These are phyloP conservation scores for Notodonta dromedarius DNA, from an alignment of 2,888 invertebrate genomes.

Conservation along the genomic window DNA sequence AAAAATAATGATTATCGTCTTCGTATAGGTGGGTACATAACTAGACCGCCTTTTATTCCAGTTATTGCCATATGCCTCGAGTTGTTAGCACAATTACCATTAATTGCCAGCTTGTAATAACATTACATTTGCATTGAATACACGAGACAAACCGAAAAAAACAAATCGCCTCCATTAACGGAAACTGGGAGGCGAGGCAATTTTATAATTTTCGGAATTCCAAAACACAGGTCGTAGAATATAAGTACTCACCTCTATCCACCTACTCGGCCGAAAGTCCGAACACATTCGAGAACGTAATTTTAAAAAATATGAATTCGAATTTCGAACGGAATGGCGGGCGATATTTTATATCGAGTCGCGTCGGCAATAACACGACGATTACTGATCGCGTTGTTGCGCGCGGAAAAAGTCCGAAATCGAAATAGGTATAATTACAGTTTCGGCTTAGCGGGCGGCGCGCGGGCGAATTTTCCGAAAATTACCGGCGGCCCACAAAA, in stretches of 20 bases:
- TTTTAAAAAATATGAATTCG: conserved; percentile 12
- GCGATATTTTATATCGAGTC: conserved; percentile 23
- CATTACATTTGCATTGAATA: conserved; percentile 6
- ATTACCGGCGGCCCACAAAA: conserved; percentile 63
- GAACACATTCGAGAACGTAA: conserved; percentile 4
- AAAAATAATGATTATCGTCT: too few relatives aligned
- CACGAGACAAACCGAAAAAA: background rate
- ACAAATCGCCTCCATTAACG: conserved; percentile 2
- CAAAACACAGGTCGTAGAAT: conserved; percentile 4
- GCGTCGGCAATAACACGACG: conserved; percentile 32
- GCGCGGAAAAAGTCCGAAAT: conserved; percentile 63
- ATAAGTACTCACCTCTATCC: too few relatives aligned
- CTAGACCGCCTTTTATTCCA: background rate
- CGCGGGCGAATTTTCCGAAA: conserved; percentile 69
- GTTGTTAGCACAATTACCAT: background rate
- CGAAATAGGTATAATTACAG: conserved; percentile 78
- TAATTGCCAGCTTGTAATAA: conserved; percentile 6
- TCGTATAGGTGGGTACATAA: too few relatives aligned
- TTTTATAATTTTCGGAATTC: conserved; percentile 8
- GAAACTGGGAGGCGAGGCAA: conserved; percentile 2
- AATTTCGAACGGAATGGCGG: conserved; percentile 23
- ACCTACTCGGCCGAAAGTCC: too few relatives aligned
- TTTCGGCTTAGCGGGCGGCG: conserved; percentile 51
- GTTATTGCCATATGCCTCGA: background rate
- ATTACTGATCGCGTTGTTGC: conserved; percentile 37